These are phyloP conservation scores for Pelodytes ibericus DNA, from an alignment of 2,797 vertebrate species.

Conservation along the genomic window DNA sequence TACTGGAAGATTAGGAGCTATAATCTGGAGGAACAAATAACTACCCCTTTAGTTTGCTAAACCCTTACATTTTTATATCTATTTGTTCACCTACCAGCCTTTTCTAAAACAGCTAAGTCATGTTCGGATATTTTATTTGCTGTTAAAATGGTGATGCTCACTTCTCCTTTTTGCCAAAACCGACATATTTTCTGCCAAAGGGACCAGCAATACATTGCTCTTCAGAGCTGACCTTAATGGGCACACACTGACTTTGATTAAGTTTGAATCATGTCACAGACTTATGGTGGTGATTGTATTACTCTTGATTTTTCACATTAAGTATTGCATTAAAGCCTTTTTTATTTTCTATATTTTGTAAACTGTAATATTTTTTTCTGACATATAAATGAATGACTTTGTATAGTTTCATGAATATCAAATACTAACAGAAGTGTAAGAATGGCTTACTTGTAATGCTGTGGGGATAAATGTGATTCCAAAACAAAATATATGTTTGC, in stretches of 20 bases:
- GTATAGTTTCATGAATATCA: constrained; percentile 1
- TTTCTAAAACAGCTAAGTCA: too few relatives aligned
- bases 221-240: background rate
- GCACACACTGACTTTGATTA: background rate
- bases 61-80: too few relatives aligned
- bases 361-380: background rate
- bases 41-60: too few relatives aligned
- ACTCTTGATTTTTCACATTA: background rate
- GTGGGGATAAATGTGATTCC: background rate
- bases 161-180: background rate
- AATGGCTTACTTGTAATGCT: background rate
- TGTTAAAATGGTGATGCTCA: background rate
- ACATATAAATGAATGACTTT: constrained; percentile 4
- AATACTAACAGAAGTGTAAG: background rate
- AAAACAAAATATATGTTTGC: background rate
- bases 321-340: constrained; percentile 8
- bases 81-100: too few relatives aligned
- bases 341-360: constrained; percentile 8
- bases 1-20: too few relatives aligned
- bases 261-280: background rate
- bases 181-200: constrained; percentile 1
- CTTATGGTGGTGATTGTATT: background rate
- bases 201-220: background rate
- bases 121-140: too few relatives aligned
- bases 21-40: too few relatives aligned